Evolutionary conservation across 2,888 invertebrate genomes (phyloP), one percentile per base, ranked within the genome.

Genomic region (Xestobium rufovillosum): DNA sequence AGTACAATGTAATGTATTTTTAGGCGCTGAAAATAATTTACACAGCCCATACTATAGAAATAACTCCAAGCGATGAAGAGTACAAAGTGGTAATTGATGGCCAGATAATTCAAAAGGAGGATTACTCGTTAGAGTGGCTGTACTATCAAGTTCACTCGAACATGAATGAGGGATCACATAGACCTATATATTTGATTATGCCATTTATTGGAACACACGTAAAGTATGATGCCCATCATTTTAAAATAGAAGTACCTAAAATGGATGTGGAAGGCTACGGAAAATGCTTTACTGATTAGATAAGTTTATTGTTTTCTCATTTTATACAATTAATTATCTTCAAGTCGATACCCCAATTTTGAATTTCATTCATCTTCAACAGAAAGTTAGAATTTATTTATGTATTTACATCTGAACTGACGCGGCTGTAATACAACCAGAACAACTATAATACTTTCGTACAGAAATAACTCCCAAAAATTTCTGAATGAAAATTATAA

Each of bases 11-110:
- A n/a, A n/a, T n/a, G n/a, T 41, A 31, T 39, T 51, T 45, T 34
- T 36, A 59, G 59, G 55, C 52, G 14, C 23, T 59, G 2, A 54
- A 53, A 42, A 29, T 56, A 11, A 39, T 49, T 11, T 43, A 49
- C 25, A 41, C 44, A 17, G 34, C 41, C 3, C 49, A 57, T 34
- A 38, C 30, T 4, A n/a, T 60, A 1, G 51, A 59, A 43, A 48
- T 59, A 9, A 33, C 50, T 2, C 55, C 56, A 3, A 43, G 42
- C 30, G 50, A 46, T 4, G 44, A 42, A 14, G 42, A 41, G 25
- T 48, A 47, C 38, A 49, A 53, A 6, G 38, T 51, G 13, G 41
- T 42, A 11, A 41, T 55, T 8, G 53, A 53, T 33, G 53, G 52
- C 17, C 34, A 48, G 19, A 43, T 53, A 26, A 19, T 50, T 19